Base-by-base conservation (phyloP, 2,113 vertebrate genomes). In the Neogobius melanostomus region DNA sequence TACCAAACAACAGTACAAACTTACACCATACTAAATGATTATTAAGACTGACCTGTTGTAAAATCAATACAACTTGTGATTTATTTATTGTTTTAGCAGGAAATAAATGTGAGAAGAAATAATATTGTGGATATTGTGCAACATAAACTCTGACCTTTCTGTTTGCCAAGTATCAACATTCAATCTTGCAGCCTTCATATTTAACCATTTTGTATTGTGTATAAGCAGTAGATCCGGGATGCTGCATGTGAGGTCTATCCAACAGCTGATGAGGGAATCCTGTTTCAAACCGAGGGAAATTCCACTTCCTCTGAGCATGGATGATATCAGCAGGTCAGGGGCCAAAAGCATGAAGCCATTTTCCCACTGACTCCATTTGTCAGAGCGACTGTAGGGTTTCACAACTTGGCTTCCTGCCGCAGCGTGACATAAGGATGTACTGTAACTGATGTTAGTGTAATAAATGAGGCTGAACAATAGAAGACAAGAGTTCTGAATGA, bases 231-330 rank as follows among this genome's bases (percentile, higher is more conserved):
- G 16, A 17, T 17, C 16, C n/a, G 2, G 1, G 7, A 8, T 47
- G 7, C 52, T 17, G 16, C 10, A 53, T 17, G 28, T 36, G 56
- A 42, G 56, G 56, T 59, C 56, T 42, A 6, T 57, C 10, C 11
- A n/a, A 57, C 54, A 57, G 21, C 54, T 57, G 56, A 59, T 42
- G 28, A 14, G 56, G 28, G 56, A 59, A 57, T 59, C 56, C 17
- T 11, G 10, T 56, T 56, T 56, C 53, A 56, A 2, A 6, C 53
- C 28, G 3, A 11, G 28, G 56, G 56, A 59, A 59, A 59, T 59
- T 42, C 56, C 56, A 6, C 56, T 59, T 59, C 56, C 28, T 59
- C 28, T 59, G 12, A 59, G 12, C 56, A 59, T 59, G 56, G 36
- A 59, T 42, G 12, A 59, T 42, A 42, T 42, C 11, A 42, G 28